Conservation (phyloP, 2,113 vertebrate genomes). For the Pseudorectes ferrugineus region DNA sequence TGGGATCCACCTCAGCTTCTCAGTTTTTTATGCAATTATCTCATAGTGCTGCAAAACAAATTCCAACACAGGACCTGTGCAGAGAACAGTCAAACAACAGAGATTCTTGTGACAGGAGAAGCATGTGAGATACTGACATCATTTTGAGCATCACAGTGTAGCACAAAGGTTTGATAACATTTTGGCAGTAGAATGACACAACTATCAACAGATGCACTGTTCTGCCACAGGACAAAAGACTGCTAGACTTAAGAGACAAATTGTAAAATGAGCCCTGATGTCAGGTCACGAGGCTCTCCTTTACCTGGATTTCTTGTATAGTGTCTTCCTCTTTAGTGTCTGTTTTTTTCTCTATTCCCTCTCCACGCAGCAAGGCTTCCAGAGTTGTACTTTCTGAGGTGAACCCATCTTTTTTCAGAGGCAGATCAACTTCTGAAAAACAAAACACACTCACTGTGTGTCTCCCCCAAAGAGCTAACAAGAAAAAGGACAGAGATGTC, state of each 20-base stretch:
- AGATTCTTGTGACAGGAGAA: background rate
- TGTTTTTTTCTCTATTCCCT: constrained; percentile 87
- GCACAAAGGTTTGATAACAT: background rate
- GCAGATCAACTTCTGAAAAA: constrained; percentile 79
- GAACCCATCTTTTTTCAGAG: constrained; percentile 82
- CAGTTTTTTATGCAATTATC: background rate
- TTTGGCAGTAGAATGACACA: background rate
- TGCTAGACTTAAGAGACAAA: background rate
- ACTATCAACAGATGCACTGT: background rate
- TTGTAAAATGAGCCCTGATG: background rate
- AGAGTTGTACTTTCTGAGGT: constrained; percentile 89
- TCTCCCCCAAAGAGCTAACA: background rate
- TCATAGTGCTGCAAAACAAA: background rate
- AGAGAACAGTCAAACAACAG: background rate
- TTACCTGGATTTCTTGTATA: constrained; percentile 93
- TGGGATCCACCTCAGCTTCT: background rate
- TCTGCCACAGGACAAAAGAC: background rate
- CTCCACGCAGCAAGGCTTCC: constrained; percentile 90
- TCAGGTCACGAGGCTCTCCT: background rate
- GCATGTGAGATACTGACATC: background rate
- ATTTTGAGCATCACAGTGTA: background rate
- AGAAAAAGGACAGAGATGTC: background rate
- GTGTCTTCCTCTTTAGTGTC: constrained; percentile 89
- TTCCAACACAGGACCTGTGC: background rate
- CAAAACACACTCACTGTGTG: background rate